Conservation (phyloP, 2,797 vertebrate genomes). For the Mionectes olivaceus region DNA sequence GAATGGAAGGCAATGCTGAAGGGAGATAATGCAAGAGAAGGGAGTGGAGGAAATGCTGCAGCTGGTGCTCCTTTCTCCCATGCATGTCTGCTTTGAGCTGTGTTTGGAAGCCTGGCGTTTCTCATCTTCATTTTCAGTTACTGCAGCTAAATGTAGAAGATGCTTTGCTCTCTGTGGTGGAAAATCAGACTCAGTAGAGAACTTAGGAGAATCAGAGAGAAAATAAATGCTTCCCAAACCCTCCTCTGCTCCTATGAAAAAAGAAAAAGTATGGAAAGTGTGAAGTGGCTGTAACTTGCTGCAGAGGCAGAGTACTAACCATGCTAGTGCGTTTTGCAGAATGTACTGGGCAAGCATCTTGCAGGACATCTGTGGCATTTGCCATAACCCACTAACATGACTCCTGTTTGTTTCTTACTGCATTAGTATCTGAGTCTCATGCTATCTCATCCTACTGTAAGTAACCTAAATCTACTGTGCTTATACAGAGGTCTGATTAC, state of each 20-base stretch:
- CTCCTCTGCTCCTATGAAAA: not conserved
- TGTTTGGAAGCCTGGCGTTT: not conserved
- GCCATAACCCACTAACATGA: accelerated
- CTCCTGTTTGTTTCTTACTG: not conserved
- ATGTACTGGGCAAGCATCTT: not conserved
- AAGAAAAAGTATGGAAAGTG: not conserved
- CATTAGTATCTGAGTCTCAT: not conserved
- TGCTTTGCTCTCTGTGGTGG: not conserved
- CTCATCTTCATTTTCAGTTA: not conserved
- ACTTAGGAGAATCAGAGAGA: not conserved
- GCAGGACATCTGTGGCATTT: not conserved
- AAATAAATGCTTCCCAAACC: not conserved
- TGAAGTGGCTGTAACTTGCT: not conserved
- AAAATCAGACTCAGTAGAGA: slow-evolving; percentile 1
- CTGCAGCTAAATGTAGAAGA: not conserved
- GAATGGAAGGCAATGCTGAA: not conserved
- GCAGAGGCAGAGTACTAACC: not conserved
- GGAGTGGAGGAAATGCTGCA: not conserved
- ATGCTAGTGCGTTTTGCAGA: accelerated
- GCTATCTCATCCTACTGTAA: not conserved
- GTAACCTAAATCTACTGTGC: not conserved
- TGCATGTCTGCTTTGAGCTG: not conserved
- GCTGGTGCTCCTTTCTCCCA: not conserved
- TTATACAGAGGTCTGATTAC: not conserved
- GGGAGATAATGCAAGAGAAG: not conserved